phyloP scores from a whole-genome alignment of 2,888 invertebrate genomes.

The Papilio protenor region DNA sequence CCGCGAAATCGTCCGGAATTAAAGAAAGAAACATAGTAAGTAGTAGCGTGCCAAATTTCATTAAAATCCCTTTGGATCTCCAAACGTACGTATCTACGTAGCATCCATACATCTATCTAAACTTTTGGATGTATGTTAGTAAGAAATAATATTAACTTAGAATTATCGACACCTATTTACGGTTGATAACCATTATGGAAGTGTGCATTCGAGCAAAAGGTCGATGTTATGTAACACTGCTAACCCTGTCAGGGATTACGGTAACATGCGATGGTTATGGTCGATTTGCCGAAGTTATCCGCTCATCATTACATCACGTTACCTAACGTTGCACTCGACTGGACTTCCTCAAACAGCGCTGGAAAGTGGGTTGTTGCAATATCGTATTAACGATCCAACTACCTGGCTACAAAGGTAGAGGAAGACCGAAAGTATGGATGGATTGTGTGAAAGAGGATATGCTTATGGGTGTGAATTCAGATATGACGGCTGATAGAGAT shows the following conservation, averaged over 20 bases:
- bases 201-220: background rate
- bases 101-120: too few species aligned
- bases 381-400: conserved; percentile 4
- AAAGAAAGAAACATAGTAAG: too few species aligned
- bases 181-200: background rate
- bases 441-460: too few species aligned
- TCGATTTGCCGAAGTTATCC: conserved; percentile 25
- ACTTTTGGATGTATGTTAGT: too few species aligned
- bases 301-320: conserved; percentile 47
- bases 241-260: conserved; percentile 23
- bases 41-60: too few species aligned
- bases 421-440: too few species aligned
- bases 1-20: too few species aligned
- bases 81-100: too few species aligned
- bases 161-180: background rate
- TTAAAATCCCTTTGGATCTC: too few species aligned
- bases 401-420: background rate
- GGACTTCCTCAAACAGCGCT: conserved; percentile 49
- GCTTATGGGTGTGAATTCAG: too few species aligned
- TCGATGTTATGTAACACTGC: conserved; percentile 9
- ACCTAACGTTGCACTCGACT: conserved; percentile 47
- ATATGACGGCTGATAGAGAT: too few species aligned
- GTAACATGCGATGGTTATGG: conserved; percentile 14
- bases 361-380: conserved; percentile 51
- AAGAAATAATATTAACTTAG: too few species aligned